A percentile compares a stretch with the other conserved stretches of the same genome.
Evolutionary conservation across 2,113 vertebrate species (phyloP).

Genomic region (Prunella fulvescens): DNA sequence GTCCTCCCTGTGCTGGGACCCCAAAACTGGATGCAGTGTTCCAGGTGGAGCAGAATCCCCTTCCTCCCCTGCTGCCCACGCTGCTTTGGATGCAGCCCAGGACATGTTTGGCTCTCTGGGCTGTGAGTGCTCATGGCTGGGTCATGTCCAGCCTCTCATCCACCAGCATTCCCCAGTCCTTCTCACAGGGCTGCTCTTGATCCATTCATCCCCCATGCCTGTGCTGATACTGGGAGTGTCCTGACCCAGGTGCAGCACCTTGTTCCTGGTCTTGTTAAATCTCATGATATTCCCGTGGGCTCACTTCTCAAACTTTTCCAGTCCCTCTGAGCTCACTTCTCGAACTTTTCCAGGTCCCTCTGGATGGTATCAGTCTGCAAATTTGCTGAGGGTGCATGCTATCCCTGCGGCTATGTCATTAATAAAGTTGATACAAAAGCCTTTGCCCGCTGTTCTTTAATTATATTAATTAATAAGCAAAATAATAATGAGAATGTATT

Average conservation of each 20-base stretch:
- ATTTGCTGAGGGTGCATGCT: neutral
- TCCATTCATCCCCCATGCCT: neutral
- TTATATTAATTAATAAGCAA: neutral
- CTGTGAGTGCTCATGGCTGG: neutral
- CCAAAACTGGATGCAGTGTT: neutral
- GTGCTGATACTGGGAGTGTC: neutral
- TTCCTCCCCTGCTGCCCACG: neutral
- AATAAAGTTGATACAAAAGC: neutral
- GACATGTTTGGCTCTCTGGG: neutral
- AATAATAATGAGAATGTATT: neutral
- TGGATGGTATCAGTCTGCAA: neutral
- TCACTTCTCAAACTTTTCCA: neutral
- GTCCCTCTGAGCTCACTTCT: neutral
- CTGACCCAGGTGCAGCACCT: neutral
- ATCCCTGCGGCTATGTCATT: neutral
- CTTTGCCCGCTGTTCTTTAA: neutral
- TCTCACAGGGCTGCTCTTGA: neutral
- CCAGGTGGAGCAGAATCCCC: neutral
- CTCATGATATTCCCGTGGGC: no score
- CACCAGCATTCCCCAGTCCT: neutral
- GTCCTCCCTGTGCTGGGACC: neutral
- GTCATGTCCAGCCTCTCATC: neutral
- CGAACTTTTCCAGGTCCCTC: accelerated
- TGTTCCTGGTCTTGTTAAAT: accelerated
- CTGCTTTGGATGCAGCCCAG: neutral